Conservation (phyloP, 1,140 invertebrate species). For the Drosophila virilis region DNA sequence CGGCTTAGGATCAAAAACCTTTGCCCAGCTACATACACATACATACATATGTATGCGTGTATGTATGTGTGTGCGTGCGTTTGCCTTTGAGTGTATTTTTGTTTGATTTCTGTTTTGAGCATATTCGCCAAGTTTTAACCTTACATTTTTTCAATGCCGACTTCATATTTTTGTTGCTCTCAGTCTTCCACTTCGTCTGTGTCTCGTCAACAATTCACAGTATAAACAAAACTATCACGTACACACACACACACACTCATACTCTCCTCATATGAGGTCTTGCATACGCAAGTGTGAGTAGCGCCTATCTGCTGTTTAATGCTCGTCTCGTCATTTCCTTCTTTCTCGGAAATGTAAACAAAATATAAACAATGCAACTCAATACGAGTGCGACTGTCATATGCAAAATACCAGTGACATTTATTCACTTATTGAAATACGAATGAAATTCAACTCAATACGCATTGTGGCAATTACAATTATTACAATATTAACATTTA, state of each 20-base stretch:
- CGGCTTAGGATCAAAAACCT: conserved; percentile 76
- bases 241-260: conserved; percentile 41
- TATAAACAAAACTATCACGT: conserved; percentile 80
- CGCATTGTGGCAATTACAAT: conserved; percentile 14
- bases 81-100: conserved; percentile 52
- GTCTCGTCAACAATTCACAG: conserved; percentile 29
- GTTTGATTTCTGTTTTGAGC: conserved; percentile 50
- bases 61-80: conserved; percentile 3
- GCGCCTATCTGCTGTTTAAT: conserved; percentile 32
- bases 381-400: not conserved
- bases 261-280: conserved; percentile 4
- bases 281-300: conserved; percentile 44
- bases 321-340: conserved; percentile 70
- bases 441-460: conserved; percentile 41
- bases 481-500: conserved; percentile 61
- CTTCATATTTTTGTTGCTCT: conserved; percentile 24
- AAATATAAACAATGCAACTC: conserved; percentile 48
- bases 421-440: conserved; percentile 35
- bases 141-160: conserved; percentile 71
- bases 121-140: conserved; percentile 60
- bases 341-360: conserved; percentile 73
- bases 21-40: conserved; percentile 33
- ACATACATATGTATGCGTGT: not conserved
- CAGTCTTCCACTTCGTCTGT: conserved; percentile 7
- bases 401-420: conserved; percentile 24